Conservation (phyloP, 2,113 vertebrate species). For the Orycteropus afer region DNA sequence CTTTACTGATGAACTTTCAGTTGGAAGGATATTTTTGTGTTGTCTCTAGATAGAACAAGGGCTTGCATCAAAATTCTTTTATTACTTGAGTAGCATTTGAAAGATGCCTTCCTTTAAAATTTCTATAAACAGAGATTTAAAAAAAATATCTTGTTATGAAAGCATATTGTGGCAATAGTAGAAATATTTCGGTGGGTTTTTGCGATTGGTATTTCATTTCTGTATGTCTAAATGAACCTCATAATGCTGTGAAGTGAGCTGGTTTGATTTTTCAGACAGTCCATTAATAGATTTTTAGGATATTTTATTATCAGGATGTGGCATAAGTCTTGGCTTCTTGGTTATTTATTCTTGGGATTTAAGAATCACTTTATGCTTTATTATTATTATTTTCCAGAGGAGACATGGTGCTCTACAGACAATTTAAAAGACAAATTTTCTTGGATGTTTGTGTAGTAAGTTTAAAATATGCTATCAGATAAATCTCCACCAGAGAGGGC, state of each 20-base stretch:
- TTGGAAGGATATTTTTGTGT: background rate
- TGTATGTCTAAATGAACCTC: background rate
- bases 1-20: background rate
- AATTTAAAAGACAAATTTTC: background rate
- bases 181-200: background rate
- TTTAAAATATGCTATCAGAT: background rate
- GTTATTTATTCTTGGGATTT: slow-evolving; percentile 46
- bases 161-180: background rate
- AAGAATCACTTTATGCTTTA: slow-evolving; percentile 33
- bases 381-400: background rate
- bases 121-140: background rate
- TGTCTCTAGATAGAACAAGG: background rate
- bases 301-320: background rate
- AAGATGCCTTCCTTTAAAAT: background rate
- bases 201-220: background rate
- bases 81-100: background rate
- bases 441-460: background rate
- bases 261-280: background rate
- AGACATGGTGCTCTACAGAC: background rate
- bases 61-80: background rate
- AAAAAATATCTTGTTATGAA: background rate
- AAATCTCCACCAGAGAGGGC: background rate
- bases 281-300: background rate
- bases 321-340: background rate
- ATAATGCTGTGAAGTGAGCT: background rate